Percentiles rank a stretch among this genome's conserved stretches.
These are phyloP conservation scores for Parasteatoda tepidariorum DNA, from an alignment of 1,140 invertebrate species.

Conservation along the genomic window DNA sequence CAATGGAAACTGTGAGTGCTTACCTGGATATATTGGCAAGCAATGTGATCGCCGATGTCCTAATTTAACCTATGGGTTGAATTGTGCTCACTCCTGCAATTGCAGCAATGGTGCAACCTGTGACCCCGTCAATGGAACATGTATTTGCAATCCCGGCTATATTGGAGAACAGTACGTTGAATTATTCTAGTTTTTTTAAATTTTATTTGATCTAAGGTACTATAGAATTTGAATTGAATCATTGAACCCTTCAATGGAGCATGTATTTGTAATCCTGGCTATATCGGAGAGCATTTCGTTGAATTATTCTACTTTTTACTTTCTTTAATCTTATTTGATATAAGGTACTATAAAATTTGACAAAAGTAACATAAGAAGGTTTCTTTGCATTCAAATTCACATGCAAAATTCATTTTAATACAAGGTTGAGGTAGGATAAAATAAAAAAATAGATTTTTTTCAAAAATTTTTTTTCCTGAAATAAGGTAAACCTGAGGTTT, in stretches of 20 bases:
- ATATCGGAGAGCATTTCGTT: constrained; percentile 62
- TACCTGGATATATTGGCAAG: constrained; percentile 65
- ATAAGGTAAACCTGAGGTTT: no score
- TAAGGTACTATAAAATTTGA: no score
- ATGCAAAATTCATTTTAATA: no score
- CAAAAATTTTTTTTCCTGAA: no score
- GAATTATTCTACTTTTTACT: no score
- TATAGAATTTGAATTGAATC: no score
- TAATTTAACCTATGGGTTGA: constrained; percentile 78
- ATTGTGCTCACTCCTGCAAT: constrained; percentile 80
- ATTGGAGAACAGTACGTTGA: constrained; percentile 64
- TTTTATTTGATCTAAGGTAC: background rate
- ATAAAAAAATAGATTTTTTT: no score
- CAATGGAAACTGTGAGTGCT: constrained; percentile 71
- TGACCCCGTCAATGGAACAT: constrained; percentile 82
- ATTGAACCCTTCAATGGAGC: constrained; percentile 83
- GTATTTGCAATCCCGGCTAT: constrained; percentile 63
- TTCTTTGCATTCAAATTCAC: no score
- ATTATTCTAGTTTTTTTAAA: background rate
- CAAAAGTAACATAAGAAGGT: no score
- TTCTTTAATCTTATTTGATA: no score
- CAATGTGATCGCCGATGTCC: constrained; percentile 83
- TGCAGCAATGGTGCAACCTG: constrained; percentile 91
- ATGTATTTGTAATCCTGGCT: constrained; percentile 65
- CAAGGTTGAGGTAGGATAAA: no score